Evolutionary conservation across 1,140 invertebrate genomes (phyloP).

Genomic region (Nixonia krombeini): DNA sequence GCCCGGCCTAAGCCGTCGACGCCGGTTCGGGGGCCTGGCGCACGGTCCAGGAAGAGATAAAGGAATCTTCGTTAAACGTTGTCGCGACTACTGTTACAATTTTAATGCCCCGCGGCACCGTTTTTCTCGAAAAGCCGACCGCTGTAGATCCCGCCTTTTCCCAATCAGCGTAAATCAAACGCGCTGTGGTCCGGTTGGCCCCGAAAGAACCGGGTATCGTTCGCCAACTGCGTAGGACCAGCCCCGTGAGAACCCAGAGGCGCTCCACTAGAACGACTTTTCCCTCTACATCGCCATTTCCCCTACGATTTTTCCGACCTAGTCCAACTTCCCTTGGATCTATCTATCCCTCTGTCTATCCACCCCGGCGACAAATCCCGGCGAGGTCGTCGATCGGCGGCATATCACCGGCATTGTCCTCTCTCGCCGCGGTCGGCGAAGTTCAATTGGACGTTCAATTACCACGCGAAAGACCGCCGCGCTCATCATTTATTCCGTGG

Average conservation of each 20-base stretch:
- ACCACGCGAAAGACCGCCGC: background rate
- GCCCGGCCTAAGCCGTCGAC: background rate
- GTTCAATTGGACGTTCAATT: slow-evolving; percentile 4
- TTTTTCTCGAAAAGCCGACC: slow-evolving; percentile 7
- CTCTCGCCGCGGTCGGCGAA: no score
- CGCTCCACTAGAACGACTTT: no score
- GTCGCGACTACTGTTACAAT: slow-evolving; percentile 9
- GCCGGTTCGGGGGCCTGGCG: background rate
- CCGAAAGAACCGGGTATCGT: background rate
- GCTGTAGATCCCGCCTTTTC: background rate
- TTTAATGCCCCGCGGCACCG: background rate
- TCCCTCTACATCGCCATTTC: no score
- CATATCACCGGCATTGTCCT: no score
- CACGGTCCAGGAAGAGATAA: slow-evolving; percentile 6
- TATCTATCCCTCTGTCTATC: no score
- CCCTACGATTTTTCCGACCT: no score
- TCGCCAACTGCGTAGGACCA: background rate
- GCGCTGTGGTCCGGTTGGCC: no score
- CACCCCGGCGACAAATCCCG: no score
- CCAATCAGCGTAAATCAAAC: slow-evolving; percentile 11
- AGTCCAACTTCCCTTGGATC: no score
- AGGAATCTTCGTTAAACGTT: slow-evolving; percentile 10
- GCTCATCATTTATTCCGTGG: slow-evolving; percentile 6
- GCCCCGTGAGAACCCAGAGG: no score
- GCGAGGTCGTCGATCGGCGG: no score